Evolutionary conservation across 2,113 vertebrate species (phyloP).

Genomic region (Capreolus pygargus): DNA sequence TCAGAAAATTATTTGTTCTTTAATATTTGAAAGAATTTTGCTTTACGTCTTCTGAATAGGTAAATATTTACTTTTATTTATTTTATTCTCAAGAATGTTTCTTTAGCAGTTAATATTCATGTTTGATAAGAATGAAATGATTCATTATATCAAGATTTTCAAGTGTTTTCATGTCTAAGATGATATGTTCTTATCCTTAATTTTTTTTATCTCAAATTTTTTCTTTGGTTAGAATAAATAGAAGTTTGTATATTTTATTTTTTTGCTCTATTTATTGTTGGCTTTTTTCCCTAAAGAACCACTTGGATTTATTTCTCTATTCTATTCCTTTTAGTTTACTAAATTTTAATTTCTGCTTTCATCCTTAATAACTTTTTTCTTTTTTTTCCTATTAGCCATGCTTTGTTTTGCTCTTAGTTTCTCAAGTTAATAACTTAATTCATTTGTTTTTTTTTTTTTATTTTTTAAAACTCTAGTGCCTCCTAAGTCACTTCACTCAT

Average conservation of each 20-base stretch:
- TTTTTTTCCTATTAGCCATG: neutral
- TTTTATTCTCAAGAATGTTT: neutral
- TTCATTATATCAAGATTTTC: slow-evolving; percentile 37
- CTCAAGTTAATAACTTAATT: slow-evolving; percentile 51
- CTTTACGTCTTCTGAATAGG: neutral
- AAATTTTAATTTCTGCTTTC: slow-evolving; percentile 60
- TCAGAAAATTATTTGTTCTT: neutral
- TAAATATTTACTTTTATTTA: neutral
- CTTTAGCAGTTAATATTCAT: neutral
- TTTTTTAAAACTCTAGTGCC: slow-evolving; percentile 28
- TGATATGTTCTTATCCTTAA: slow-evolving; percentile 24
- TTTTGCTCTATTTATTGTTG: slow-evolving; percentile 24
- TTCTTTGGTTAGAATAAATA: slow-evolving; percentile 54
- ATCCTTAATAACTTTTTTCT: slow-evolving; percentile 30
- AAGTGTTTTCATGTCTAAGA: slow-evolving; percentile 19
- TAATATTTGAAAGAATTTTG: neutral
- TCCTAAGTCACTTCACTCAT: neutral
- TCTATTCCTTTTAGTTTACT: slow-evolving; percentile 44
- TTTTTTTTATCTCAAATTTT: slow-evolving; percentile 44
- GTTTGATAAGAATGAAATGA: slow-evolving; percentile 17
- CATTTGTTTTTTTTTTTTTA: slow-evolving; percentile 28
- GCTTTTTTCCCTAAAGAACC: neutral
- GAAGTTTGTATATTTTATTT: slow-evolving; percentile 24
- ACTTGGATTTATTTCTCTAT: slow-evolving; percentile 13
- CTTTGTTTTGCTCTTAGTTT: slow-evolving; percentile 44